Conservation (phyloP, 2,888 invertebrate species). For the Spilosoma lubricipeda region DNA sequence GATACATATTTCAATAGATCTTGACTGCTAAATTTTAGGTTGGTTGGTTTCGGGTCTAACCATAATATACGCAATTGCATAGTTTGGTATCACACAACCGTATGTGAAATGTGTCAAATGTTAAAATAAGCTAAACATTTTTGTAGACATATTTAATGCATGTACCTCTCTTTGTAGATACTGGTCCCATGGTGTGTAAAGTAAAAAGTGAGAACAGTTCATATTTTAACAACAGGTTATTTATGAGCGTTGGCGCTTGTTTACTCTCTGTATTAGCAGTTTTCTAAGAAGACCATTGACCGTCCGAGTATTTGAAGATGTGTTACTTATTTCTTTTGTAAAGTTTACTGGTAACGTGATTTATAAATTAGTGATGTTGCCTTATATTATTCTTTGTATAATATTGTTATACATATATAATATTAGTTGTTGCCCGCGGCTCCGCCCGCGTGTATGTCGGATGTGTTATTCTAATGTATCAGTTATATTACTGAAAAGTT, state of each 20-base stretch:
- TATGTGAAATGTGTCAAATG: too few species aligned
- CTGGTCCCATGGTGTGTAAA: background rate
- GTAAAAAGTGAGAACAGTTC: slow-evolving; percentile 19
- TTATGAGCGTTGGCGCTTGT: slow-evolving; percentile 26
- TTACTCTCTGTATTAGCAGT: slow-evolving; percentile 27
- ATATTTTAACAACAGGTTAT: slow-evolving; percentile 20
- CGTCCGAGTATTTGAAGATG: slow-evolving; percentile 4
- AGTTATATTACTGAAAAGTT: too few species aligned
- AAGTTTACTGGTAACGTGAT: background rate
- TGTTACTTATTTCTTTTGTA: background rate
- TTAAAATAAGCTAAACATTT: too few species aligned
- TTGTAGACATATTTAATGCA: background rate
- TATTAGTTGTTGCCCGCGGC: too few species aligned
- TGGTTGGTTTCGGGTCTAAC: too few species aligned
- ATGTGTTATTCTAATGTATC: too few species aligned
- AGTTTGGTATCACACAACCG: too few species aligned
- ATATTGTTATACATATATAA: too few species aligned
- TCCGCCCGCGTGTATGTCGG: too few species aligned
- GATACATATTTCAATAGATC: too few species aligned
- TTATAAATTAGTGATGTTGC: background rate
- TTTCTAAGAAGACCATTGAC: slow-evolving; percentile 35
- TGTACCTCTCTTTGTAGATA: slow-evolving; percentile 4
- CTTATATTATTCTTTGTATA: background rate
- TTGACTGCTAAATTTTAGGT: too few species aligned
- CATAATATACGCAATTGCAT: too few species aligned